phyloP scores from a whole-genome alignment of 2,113 vertebrate species.

The Ochotona curzoniae region DNA sequence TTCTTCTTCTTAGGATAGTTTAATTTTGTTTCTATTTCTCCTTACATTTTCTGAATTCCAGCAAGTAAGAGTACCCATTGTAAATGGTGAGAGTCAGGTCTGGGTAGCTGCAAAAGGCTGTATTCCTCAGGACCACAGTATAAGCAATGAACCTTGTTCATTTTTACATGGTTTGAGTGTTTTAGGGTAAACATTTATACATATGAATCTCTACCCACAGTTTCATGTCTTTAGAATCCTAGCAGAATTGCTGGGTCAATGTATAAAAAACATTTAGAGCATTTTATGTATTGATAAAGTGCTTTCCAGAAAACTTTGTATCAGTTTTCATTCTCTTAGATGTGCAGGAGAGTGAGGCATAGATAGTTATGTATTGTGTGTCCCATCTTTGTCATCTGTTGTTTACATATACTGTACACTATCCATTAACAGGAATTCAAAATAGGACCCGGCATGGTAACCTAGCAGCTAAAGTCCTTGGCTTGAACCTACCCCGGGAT shows the following conservation, averaged over 20 bases:
- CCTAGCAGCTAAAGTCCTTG: too few species aligned
- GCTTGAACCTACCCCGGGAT: too few species aligned
- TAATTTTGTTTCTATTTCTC: background rate
- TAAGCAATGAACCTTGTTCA: background rate
- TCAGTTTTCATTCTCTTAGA: background rate
- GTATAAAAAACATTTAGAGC: background rate
- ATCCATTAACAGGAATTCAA: conserved; percentile 18
- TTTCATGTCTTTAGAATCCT: background rate
- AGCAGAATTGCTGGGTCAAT: background rate
- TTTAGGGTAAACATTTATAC: conserved; percentile 17
- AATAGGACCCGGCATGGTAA: background rate
- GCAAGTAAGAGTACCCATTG: background rate
- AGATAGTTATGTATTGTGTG: background rate
- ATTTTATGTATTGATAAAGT: conserved; percentile 20
- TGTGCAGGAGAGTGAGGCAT: background rate
- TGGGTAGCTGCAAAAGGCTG: background rate
- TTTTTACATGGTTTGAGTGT: background rate
- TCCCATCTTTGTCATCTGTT: background rate
- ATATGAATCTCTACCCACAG: conserved; percentile 3
- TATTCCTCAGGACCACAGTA: background rate
- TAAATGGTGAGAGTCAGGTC: background rate
- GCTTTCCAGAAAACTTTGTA: conserved; percentile 32
- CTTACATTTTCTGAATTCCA: background rate
- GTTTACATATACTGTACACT: background rate
- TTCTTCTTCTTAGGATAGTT: background rate